These are phyloP conservation scores for Sycophila sp. DNA, from an alignment of 1,140 invertebrate genomes.

Conservation along the genomic window DNA sequence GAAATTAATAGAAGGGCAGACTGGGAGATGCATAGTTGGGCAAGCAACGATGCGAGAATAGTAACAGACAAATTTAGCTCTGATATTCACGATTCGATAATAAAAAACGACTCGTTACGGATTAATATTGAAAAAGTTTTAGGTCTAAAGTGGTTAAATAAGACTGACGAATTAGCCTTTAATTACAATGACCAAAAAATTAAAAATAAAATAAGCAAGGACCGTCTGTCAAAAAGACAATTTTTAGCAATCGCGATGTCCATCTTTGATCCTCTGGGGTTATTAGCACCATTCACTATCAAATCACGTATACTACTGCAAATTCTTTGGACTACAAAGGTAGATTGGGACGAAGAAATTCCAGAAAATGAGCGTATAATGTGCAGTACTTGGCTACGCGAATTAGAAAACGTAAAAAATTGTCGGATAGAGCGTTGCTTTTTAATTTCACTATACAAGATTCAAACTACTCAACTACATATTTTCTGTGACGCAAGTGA, in stretches of 20 bases:
- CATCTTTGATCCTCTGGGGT: neutral
- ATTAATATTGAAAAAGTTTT: neutral
- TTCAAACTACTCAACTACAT: constrained; percentile 42
- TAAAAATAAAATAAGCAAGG: neutral
- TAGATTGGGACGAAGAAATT: constrained; percentile 55
- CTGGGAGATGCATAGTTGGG: neutral
- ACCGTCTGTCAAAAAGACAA: too few relatives aligned
- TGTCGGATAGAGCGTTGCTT: neutral
- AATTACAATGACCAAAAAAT: neutral
- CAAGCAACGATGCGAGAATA: neutral
- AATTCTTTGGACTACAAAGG: neutral
- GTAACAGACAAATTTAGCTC: neutral
- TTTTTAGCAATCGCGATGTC: too few relatives aligned
- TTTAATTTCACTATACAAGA: neutral
- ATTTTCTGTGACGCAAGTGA: constrained; percentile 49
- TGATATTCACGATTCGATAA: neutral
- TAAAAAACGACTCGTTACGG: neutral
- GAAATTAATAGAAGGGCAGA: neutral
- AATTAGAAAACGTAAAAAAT: neutral
- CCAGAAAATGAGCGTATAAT: neutral
- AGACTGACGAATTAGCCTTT: neutral
- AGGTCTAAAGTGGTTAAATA: neutral
- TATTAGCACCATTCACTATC: neutral
- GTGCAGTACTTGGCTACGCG: neutral
- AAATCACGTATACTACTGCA: neutral